phyloP scores from a whole-genome alignment of 2,797 vertebrate species.

The Xenops minutus region DNA sequence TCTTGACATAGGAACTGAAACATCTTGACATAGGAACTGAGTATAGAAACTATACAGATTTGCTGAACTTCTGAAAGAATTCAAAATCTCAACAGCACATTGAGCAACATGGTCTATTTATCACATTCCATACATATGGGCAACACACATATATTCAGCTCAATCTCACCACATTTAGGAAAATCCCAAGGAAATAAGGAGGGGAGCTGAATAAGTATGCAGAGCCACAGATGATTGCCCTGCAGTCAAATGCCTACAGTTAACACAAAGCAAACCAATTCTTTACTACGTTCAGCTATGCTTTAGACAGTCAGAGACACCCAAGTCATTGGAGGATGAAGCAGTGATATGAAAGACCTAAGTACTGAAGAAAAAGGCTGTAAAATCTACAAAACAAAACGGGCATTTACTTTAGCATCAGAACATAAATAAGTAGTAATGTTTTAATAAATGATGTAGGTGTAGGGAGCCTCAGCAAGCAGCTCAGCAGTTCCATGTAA shows the following conservation, averaged over 20 bases:
- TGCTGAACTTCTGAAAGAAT: neutral
- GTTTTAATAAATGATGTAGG: conserved; percentile 68
- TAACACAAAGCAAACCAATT: neutral
- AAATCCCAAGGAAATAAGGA: neutral
- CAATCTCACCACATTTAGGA: neutral
- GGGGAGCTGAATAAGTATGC: neutral
- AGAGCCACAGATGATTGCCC: neutral
- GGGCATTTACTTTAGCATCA: conserved; percentile 61
- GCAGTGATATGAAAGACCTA: neutral
- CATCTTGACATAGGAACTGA: neutral
- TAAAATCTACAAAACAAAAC: conserved; percentile 64
- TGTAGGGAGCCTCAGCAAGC: conserved; percentile 37
- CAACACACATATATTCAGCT: neutral
- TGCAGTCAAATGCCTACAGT: neutral
- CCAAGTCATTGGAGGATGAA: conserved; percentile 7
- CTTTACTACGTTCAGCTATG: neutral
- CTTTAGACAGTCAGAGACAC: neutral
- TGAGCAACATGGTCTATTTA: neutral
- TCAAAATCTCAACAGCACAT: neutral
- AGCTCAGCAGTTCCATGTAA: conserved; percentile 32
- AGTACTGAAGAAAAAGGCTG: conserved; percentile 32
- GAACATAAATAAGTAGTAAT: conserved; percentile 68
- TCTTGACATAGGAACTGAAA: neutral
- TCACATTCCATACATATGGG: neutral
- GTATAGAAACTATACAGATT: neutral